phyloP scores from a whole-genome alignment of 2,797 vertebrate species.

The Bradypodion pumilum region DNA sequence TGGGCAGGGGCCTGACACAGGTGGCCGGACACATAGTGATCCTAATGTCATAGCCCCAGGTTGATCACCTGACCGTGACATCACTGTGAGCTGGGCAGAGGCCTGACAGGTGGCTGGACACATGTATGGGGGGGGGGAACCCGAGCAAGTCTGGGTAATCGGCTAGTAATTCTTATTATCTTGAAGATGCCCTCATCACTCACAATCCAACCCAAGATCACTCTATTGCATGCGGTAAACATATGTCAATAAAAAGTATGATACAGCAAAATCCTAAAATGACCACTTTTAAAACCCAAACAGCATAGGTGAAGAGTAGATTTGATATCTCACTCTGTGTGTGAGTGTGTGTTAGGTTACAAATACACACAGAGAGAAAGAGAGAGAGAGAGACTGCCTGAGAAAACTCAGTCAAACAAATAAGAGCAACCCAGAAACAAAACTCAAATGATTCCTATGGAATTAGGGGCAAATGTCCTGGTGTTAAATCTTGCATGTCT shows the following conservation, averaged over 20 bases:
- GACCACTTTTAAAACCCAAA: not conserved
- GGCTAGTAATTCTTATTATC: too few relatives aligned
- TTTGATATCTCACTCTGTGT: not conserved
- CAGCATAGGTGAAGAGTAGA: not conserved
- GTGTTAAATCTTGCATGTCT: too few relatives aligned
- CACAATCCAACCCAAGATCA: not conserved
- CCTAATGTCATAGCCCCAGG: too few relatives aligned
- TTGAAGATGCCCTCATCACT: not conserved
- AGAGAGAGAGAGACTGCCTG: not conserved
- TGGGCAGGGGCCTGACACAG: too few relatives aligned
- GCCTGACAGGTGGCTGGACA: too few relatives aligned
- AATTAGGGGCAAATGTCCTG: too few relatives aligned
- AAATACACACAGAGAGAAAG: not conserved
- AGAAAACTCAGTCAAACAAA: not conserved
- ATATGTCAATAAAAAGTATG: not conserved
- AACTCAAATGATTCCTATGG: not conserved
- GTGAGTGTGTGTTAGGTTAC: not conserved
- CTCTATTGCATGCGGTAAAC: not conserved
- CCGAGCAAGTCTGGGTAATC: too few relatives aligned
- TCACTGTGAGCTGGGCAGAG: too few relatives aligned
- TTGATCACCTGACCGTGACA: too few relatives aligned
- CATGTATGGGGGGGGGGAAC: too few relatives aligned
- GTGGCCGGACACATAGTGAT: too few relatives aligned
- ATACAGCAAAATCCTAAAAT: slow-evolving; percentile 11
- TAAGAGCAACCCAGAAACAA: not conserved